Conservation (phyloP, 2,888 invertebrate genomes). For the Drosophila multiciliata region DNA sequence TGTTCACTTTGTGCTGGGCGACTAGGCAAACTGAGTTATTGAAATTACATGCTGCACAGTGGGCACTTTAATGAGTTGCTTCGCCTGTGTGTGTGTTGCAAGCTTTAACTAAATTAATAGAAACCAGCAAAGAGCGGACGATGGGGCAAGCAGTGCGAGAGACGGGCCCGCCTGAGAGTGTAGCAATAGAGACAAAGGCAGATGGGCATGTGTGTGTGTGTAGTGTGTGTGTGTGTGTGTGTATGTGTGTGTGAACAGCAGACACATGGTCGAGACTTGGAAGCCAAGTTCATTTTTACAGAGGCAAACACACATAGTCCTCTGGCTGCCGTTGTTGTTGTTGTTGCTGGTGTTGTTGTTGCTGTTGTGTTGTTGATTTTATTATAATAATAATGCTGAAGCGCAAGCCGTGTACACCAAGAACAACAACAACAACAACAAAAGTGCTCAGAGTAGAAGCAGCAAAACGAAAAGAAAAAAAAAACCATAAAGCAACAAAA, state of each 20-base stretch:
- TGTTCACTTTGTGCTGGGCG: constrained; percentile 23
- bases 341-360: neutral
- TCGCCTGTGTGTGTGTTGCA: constrained; percentile 5
- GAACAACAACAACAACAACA: constrained; percentile 24
- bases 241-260: constrained; percentile 17
- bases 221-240: neutral
- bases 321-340: neutral
- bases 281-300: constrained; percentile 60
- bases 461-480: constrained; percentile 20
- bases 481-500: constrained; percentile 52
- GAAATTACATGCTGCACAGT: constrained; percentile 62
- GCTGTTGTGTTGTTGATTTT: constrained; percentile 65
- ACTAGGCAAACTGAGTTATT: constrained; percentile 60
- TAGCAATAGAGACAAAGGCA: constrained; percentile 2
- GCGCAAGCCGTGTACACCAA: constrained; percentile 31
- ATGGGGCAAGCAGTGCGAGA: neutral
- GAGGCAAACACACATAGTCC: constrained; percentile 8
- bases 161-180: neutral
- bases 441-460: neutral
- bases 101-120: constrained; percentile 69
- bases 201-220: neutral
- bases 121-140: constrained; percentile 43
- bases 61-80: constrained; percentile 54
- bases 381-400: constrained; percentile 72
- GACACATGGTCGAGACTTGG: constrained; percentile 57